These are phyloP conservation scores for Balaeniceps rex DNA, from an alignment of 2,113 vertebrate genomes.

Conservation along the genomic window DNA sequence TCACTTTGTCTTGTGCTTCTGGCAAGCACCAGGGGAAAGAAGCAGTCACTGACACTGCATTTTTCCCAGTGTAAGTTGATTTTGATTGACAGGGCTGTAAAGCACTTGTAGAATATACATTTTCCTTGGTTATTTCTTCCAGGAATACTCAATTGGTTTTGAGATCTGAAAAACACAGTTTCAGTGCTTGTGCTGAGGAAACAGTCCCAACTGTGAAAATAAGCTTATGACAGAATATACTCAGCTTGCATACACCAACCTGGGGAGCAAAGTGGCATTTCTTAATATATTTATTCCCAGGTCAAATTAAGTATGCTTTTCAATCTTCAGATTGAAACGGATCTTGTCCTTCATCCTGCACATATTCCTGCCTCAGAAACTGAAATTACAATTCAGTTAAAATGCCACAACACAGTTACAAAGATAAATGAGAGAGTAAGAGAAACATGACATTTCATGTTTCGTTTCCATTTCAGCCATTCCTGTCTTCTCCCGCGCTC, in stretches of 20 bases:
- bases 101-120: not conserved
- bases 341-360: not conserved
- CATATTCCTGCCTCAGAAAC: not conserved
- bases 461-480: not conserved
- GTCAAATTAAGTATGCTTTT: not conserved
- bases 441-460: not conserved
- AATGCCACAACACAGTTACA: not conserved
- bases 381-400: not conserved
- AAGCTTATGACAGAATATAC: not conserved
- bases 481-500: not conserved
- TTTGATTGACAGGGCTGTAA: constrained; percentile 16
- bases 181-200: not conserved
- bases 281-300: not conserved
- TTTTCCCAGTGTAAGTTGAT: not conserved
- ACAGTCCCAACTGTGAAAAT: not conserved
- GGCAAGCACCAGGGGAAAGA: not conserved
- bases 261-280: not conserved
- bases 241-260: not conserved
- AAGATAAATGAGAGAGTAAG: not conserved
- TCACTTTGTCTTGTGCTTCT: not conserved
- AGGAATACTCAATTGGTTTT: not conserved
- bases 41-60: not conserved
- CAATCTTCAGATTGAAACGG: not conserved
- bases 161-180: not conserved
- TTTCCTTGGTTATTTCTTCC: not conserved